phyloP scores from a whole-genome alignment of 1,140 invertebrate genomes.

The Nymphalis io region DNA sequence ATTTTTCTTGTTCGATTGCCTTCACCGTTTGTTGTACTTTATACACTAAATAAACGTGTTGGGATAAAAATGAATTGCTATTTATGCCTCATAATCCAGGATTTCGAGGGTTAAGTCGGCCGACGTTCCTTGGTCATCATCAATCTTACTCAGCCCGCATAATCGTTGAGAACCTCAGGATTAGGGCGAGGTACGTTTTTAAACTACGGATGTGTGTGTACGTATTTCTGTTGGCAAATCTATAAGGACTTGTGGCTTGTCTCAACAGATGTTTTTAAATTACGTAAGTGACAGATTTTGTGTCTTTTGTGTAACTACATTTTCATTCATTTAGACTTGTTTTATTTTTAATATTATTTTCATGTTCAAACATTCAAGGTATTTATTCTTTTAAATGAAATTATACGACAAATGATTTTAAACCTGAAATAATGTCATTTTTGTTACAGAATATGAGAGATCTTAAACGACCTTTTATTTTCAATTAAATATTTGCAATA shows the following conservation, averaged over 20 bases:
- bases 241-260: slow-evolving; percentile 7
- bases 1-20: not conserved
- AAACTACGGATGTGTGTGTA: slow-evolving; percentile 40
- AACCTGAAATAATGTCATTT: too few species aligned
- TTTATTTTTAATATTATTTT: too few species aligned
- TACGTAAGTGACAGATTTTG: too few species aligned
- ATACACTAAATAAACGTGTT: slow-evolving; percentile 37
- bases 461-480: too few species aligned
- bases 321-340: too few species aligned
- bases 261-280: not conserved
- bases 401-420: too few species aligned
- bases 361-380: too few species aligned
- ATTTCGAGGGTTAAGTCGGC: slow-evolving; percentile 50
- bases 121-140: slow-evolving; percentile 55
- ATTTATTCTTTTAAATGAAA: slow-evolving; percentile 3
- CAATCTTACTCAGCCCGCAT: slow-evolving; percentile 75
- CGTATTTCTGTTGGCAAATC: slow-evolving; percentile 19
- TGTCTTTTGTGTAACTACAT: slow-evolving; percentile 9
- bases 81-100: slow-evolving; percentile 66
- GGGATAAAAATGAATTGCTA: slow-evolving; percentile 60
- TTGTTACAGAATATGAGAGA: too few species aligned
- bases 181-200: slow-evolving; percentile 67
- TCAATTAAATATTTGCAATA: too few species aligned
- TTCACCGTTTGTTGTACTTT: not conserved
- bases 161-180: slow-evolving; percentile 69